Evolutionary conservation across 1,140 invertebrate genomes (phyloP).

Genomic region (Brachionus koreanus): DNA sequence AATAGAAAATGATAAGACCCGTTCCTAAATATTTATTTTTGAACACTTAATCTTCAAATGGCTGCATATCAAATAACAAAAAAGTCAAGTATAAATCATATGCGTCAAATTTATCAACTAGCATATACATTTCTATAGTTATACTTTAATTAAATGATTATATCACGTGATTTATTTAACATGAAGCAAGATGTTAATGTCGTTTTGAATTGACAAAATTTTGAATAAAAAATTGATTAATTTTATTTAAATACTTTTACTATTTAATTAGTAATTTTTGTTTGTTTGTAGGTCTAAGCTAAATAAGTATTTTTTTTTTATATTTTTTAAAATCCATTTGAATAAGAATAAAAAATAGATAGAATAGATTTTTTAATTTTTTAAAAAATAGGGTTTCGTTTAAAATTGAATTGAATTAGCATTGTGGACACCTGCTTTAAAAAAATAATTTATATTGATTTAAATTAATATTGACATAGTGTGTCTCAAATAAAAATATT

Average conservation of each 20-base stretch:
- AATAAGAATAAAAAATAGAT: not conserved
- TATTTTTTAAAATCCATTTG: too few species aligned
- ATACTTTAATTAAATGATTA: not conserved
- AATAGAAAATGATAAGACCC: not conserved
- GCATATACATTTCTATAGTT: not conserved
- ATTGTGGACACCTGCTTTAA: not conserved
- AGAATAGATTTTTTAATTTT: not conserved
- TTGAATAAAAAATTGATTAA: not conserved
- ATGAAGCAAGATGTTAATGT: not conserved
- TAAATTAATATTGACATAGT: not conserved
- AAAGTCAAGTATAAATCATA: not conserved
- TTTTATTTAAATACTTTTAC: not conserved
- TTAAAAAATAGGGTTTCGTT: not conserved
- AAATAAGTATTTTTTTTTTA: not conserved
- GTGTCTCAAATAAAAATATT: not conserved
- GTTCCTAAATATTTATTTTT: conserved; percentile 2
- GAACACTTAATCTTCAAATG: not conserved
- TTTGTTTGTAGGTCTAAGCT: not conserved
- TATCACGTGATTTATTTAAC: not conserved
- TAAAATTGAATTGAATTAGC: not conserved
- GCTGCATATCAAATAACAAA: not conserved
- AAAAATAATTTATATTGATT: not conserved
- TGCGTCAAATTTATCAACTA: not conserved
- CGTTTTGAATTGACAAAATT: not conserved
- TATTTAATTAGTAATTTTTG: not conserved